Base-by-base conservation (phyloP, 2,797 vertebrate species). In the Sebastes variabilis region DNA sequence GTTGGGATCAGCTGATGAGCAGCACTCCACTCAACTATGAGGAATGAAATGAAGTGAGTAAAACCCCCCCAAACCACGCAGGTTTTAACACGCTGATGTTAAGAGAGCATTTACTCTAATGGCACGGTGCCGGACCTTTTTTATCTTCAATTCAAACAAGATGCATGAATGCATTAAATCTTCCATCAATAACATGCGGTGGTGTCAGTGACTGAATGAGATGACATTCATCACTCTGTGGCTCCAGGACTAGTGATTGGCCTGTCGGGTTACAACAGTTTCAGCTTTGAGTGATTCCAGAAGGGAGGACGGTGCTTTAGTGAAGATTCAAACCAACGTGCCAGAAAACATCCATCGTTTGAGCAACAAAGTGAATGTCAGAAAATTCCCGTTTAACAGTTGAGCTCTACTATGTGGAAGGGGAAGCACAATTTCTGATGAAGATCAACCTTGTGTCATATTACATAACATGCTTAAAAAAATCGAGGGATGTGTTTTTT, bases 81-180 rank as follows among this genome's bases (percentile, higher is more conserved):
- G 72, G 60, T 72, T 55, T 75, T 42, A 49, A 38, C 16, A 70
- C 49, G 58, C 34, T 78, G 61, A 72, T 71, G 32, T 73, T 46
- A 32, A 54, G 20, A 49, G 18, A 83, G 38, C 60, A 38, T 82
- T 76, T 71, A 56, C 29, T 75, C 16, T 56, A 77, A 80, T 80
- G 14, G 65, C 65, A 60, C 2, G 24, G 27, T 52, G 34, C 16
- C 24, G 64, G 75, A 72, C 82, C 25, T 25, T 67, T 49, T 83
- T 80, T 73, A 64, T 79, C 72, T 67, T 77, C 29, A 77, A 59
- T 34, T 85, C 54, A 65, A 68, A 77, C 71, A 77, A 72, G 76
- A 84, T 56, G 32, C 70, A 75, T 6, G 13, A 29, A 69, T 3
- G 36, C 60, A 68, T 82, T 72, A 25, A 82, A 77, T 76, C 71